Evolutionary conservation across 2,113 vertebrate species (phyloP), one percentile per base, ranked within the genome.

Genomic region (Tragelaphus strepsiceros): DNA sequence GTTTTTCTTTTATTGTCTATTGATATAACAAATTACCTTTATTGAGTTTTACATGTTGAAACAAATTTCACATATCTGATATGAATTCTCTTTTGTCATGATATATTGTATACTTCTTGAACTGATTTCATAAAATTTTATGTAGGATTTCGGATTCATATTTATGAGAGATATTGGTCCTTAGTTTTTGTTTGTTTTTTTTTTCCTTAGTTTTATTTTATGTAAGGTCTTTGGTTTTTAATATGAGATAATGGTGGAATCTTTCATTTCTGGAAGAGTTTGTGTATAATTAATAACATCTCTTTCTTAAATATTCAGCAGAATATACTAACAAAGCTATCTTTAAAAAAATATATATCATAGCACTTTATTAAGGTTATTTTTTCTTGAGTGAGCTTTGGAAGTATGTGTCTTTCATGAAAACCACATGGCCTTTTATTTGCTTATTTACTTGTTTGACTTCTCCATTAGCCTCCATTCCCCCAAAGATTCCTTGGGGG

Each of bases 401-500:
- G 43, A 82, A 86, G 21, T 39, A 35, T 77, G 21, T 96, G 12
- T 86, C 39, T 93, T 89, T 95, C n/a, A 95, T 88, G 35, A 93
- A 91, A 78, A 62, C 32, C 46, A 88, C 28, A 35, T 43, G 10
- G 56, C 64, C 89, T 90, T 94, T 83, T 35, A 85, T 7, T 86
- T 91, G 59, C 43, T 61, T 96, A 88, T 94, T 95, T 96, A 77
- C 15, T 88, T 96, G 39, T 89, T 94, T 94, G 39, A 88, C 49
- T 96, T 92, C 28, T 56, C 22, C 24, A 28, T 89, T 91, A 89
- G n/a, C 77, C 15, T 77, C 39, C 39, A 43, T 43, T 6, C 39
- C 39, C 39, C 39, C 39, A 59, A 1, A 67, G 59, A 58, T 39
- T 84, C 28, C 64, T 88, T 94, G 64, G 85, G 32, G 12, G 21